Evolutionary conservation across 2,113 vertebrate species (phyloP).

Genomic region (Cardinalis cardinalis): DNA sequence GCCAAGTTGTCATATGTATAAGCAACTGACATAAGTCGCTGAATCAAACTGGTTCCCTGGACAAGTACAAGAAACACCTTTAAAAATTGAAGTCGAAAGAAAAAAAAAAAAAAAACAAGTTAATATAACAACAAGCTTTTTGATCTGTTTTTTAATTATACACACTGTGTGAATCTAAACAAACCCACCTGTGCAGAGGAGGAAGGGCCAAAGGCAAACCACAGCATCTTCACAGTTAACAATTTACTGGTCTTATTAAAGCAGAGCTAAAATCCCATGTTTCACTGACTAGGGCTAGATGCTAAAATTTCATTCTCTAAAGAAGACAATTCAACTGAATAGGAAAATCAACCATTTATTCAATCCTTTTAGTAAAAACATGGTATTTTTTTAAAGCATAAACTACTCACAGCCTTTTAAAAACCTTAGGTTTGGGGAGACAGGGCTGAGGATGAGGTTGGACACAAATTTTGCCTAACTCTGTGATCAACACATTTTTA

Average conservation of each 20-base stretch:
- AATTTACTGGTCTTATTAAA: neutral
- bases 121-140: constrained; percentile 65
- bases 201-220: neutral
- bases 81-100: constrained; percentile 65
- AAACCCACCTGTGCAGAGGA: constrained; percentile 29
- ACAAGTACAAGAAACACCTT: constrained; percentile 96
- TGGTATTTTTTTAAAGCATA: neutral
- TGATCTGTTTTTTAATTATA: constrained; percentile 36
- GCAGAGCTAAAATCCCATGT: neutral
- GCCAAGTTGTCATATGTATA: constrained; percentile 99
- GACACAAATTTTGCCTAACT: neutral
- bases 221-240: neutral
- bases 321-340: neutral
- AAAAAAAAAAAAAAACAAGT: constrained; percentile 34
- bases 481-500: neutral
- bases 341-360: neutral
- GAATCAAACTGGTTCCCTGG: constrained; percentile 95
- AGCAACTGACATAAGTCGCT: constrained; percentile 95
- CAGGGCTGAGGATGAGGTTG: neutral
- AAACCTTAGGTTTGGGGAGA: neutral
- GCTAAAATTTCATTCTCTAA: neutral
- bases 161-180: constrained; percentile 45
- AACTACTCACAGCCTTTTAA: neutral
- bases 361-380: neutral
- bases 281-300: neutral